A percentile compares a stretch with the other conserved stretches of the same genome.
Evolutionary conservation across 2,888 invertebrate species (phyloP).

Genomic region (Vanessa cardui): DNA sequence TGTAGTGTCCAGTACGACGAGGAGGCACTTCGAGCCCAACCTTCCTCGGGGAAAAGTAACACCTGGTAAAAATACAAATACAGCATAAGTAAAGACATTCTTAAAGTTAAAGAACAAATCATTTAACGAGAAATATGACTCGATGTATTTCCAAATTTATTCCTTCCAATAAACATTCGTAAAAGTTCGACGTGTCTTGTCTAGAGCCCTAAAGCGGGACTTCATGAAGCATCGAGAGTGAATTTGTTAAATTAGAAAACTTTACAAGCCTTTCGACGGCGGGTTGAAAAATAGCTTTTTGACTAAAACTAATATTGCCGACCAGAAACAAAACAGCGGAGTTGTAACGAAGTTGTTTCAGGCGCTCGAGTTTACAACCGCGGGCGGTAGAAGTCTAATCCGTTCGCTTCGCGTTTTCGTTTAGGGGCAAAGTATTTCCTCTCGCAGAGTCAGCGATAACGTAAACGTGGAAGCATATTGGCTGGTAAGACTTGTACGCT

Average conservation of each 20-base stretch:
- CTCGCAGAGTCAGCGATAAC: slow-evolving; percentile 65
- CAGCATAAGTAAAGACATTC: slow-evolving; percentile 38
- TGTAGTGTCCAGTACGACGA: slow-evolving; percentile 94
- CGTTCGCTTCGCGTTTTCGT: slow-evolving; percentile 58
- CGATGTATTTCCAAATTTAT: slow-evolving; percentile 3
- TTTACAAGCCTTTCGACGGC: slow-evolving; percentile 75
- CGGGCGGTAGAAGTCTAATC: slow-evolving; percentile 58
- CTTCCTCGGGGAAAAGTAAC: slow-evolving; percentile 92
- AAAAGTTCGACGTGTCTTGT: slow-evolving; percentile 48
- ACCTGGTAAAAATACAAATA: slow-evolving; percentile 79
- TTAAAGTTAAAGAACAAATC: background rate
- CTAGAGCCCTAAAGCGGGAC: slow-evolving; percentile 55
- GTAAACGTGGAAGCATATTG: slow-evolving; percentile 71
- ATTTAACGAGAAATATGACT: background rate
- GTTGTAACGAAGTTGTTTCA: slow-evolving; percentile 80
- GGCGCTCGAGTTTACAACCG: slow-evolving; percentile 69
- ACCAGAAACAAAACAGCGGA: slow-evolving; percentile 75
- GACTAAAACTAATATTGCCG: slow-evolving; percentile 81
- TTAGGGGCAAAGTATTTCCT: slow-evolving; percentile 55
- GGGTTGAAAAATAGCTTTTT: slow-evolving; percentile 80
- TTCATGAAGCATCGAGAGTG: slow-evolving; percentile 65
- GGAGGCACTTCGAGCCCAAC: slow-evolving; percentile 93
- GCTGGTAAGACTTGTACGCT: slow-evolving; percentile 66
- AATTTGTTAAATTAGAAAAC: slow-evolving; percentile 81
- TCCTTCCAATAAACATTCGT: slow-evolving; percentile 29